phyloP scores from a whole-genome alignment of 2,888 invertebrate species.

The Amphipoea oculea region DNA sequence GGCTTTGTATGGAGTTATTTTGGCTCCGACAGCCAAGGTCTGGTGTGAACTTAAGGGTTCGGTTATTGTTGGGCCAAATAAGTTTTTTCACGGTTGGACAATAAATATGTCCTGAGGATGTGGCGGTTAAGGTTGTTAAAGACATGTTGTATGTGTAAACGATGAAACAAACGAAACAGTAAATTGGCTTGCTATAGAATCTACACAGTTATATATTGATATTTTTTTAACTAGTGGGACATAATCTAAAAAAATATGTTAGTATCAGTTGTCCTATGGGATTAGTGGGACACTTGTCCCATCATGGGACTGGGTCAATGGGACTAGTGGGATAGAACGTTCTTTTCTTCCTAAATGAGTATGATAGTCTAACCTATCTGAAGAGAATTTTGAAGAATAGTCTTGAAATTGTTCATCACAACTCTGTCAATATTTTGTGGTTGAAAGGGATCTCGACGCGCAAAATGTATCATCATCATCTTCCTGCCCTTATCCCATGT shows the following conservation, averaged over 20 bases:
- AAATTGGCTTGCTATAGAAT: background rate
- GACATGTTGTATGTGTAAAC: slow-evolving; percentile 10
- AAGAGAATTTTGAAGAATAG: background rate
- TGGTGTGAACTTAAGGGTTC: slow-evolving; percentile 60
- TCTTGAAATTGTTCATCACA: background rate
- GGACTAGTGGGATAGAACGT: too few relatives aligned
- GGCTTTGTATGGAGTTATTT: slow-evolving; percentile 67
- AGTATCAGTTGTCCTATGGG: too few relatives aligned
- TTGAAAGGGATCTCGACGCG: too few relatives aligned
- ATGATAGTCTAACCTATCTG: rapidly evolving
- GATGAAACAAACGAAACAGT: background rate
- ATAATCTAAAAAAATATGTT: too few relatives aligned
- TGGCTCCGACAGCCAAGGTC: slow-evolving; percentile 58
- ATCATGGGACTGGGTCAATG: too few relatives aligned
- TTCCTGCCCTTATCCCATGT: too few relatives aligned
- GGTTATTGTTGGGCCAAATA: slow-evolving; percentile 56
- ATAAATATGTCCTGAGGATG: slow-evolving; percentile 43
- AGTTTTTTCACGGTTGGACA: slow-evolving; percentile 57
- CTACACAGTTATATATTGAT: too few relatives aligned
- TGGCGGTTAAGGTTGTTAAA: slow-evolving; percentile 29
- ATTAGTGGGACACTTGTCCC: too few relatives aligned
- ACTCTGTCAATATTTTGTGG: background rate
- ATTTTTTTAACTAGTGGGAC: too few relatives aligned
- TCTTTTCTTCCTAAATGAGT: background rate
- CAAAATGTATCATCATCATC: too few relatives aligned